Conservation (phyloP, 1,140 invertebrate genomes). For the Papilio xuthus region DNA sequence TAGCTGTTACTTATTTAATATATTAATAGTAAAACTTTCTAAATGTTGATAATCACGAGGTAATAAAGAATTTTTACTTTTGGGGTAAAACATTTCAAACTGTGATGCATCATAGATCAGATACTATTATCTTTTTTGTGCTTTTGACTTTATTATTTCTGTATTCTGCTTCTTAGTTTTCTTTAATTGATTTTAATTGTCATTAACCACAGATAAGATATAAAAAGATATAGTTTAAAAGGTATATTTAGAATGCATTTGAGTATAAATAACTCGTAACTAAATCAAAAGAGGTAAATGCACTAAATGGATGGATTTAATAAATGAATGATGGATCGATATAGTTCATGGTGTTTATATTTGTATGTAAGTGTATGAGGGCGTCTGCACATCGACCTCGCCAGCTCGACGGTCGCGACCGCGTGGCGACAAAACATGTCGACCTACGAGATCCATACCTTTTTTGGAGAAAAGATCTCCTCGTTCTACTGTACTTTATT, state of each 20-base stretch:
- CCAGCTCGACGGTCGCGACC: not conserved
- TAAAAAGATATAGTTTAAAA: too few relatives aligned
- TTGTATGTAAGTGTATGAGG: not conserved
- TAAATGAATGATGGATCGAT: not conserved
- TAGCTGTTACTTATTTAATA: too few relatives aligned
- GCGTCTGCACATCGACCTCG: constrained; percentile 3
- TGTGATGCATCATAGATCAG: too few relatives aligned
- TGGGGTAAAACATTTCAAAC: too few relatives aligned
- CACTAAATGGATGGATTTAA: not conserved
- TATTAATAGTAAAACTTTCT: too few relatives aligned
- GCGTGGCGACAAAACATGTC: constrained; percentile 4
- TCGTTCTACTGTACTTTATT: constrained; percentile 16
- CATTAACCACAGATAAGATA: too few relatives aligned
- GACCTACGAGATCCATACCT: constrained; percentile 13
- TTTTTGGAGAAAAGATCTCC: constrained; percentile 14
- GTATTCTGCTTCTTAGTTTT: too few relatives aligned
- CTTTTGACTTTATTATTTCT: too few relatives aligned
- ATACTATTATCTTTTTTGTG: too few relatives aligned
- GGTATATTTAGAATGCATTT: not conserved
- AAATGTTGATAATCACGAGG: too few relatives aligned
- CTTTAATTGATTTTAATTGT: too few relatives aligned
- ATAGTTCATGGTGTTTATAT: not conserved
- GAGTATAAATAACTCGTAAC: not conserved
- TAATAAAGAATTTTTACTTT: too few relatives aligned
- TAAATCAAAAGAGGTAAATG: constrained; percentile 1